Evolutionary conservation across 1,140 invertebrate species (phyloP).

Genomic region (Rhysida immarginata): DNA sequence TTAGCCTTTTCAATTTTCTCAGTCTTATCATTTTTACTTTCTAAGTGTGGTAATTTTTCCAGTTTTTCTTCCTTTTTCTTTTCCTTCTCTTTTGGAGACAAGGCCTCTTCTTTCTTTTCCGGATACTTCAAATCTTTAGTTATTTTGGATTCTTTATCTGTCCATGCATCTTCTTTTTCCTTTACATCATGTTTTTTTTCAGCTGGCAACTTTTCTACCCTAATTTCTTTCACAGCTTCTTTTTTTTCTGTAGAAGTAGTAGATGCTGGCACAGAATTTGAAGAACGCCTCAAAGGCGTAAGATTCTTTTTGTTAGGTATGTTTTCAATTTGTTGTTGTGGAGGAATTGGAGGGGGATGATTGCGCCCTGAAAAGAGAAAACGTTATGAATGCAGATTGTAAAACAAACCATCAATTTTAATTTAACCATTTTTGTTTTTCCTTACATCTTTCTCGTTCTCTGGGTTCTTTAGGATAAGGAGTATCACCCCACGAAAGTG

Average conservation of each 20-base stretch:
- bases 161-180: neutral
- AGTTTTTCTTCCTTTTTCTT: slow-evolving; percentile 15
- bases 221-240: slow-evolving; percentile 24
- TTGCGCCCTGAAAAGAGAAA: slow-evolving; percentile 13
- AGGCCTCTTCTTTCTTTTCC: neutral
- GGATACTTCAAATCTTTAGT: neutral
- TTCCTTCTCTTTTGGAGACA: slow-evolving; percentile 12
- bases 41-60: neutral
- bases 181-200: neutral
- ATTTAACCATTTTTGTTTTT: slow-evolving; percentile 5
- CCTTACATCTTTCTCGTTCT: neutral
- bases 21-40: neutral
- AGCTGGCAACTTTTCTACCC: neutral
- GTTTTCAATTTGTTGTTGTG: slow-evolving; percentile 27
- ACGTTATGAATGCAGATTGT: no score
- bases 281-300: slow-evolving; percentile 29
- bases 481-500: slow-evolving; percentile 16
- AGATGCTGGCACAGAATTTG: slow-evolving; percentile 24
- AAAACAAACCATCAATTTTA: no score
- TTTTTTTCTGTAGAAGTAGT: slow-evolving; percentile 23
- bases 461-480: slow-evolving; percentile 15
- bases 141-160: neutral
- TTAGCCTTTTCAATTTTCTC: slow-evolving; percentile 1
- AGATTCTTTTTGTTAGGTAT: slow-evolving; percentile 25
- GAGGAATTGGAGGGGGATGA: slow-evolving; percentile 27